These are phyloP conservation scores for Eremobia ochroleuca DNA, from an alignment of 2,888 invertebrate species.

Conservation along the genomic window DNA sequence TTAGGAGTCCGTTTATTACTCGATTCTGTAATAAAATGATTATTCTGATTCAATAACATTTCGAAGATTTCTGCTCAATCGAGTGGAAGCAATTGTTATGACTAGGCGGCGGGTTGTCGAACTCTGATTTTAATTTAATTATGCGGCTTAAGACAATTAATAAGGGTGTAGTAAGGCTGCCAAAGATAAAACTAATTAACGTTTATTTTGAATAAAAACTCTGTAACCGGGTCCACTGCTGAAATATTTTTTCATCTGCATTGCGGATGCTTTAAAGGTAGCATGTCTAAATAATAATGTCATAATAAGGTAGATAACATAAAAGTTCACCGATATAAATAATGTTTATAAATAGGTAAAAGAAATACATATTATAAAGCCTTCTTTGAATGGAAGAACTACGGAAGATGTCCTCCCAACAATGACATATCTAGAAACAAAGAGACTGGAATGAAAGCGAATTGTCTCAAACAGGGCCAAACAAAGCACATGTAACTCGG, in stretches of 20 bases:
- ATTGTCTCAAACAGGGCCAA: neutral
- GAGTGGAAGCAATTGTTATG: conserved; percentile 35
- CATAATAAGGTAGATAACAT: neutral
- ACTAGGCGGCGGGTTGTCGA: conserved; percentile 1
- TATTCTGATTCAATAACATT: conserved; percentile 49
- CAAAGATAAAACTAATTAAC: neutral
- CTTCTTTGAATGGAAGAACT: neutral
- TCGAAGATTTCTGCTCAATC: conserved; percentile 38
- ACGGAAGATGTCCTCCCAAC: neutral
- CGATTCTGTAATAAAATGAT: conserved; percentile 45
- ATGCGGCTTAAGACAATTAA: neutral
- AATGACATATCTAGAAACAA: neutral
- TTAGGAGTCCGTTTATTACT: conserved; percentile 32
- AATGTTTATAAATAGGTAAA: neutral
- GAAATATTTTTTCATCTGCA: neutral
- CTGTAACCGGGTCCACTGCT: neutral
- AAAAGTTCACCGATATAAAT: neutral
- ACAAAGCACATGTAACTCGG: conserved; percentile 22
- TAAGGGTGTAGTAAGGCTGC: neutral
- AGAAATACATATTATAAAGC: neutral
- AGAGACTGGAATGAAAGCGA: neutral
- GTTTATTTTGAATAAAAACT: too few species aligned
- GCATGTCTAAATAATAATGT: neutral
- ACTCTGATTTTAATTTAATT: conserved; percentile 27
- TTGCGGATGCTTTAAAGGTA: neutral